A percentile compares a stretch with the other conserved stretches of the same genome.
These are phyloP conservation scores for Pseudomyrmex pallidus DNA, from an alignment of 1,140 invertebrate genomes.

Conservation along the genomic window DNA sequence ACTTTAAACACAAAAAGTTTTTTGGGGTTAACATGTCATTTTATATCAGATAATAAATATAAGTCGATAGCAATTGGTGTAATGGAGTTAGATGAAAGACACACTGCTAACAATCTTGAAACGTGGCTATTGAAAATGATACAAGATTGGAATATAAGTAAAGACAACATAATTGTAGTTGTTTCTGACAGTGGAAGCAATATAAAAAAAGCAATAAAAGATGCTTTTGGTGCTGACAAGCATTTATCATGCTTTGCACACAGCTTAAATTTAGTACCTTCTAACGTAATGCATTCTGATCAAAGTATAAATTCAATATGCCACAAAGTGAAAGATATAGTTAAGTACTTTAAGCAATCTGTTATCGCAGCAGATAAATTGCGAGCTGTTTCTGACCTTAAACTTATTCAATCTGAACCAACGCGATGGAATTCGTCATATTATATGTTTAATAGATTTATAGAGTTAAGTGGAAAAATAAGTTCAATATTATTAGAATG, in stretches of 20 bases:
- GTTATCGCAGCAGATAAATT: slow-evolving; percentile 22
- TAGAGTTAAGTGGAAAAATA: slow-evolving; percentile 4
- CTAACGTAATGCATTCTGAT: background rate
- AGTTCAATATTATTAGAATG: background rate
- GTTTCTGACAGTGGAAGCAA: background rate
- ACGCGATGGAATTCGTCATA: slow-evolving; percentile 14
- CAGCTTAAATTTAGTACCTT: background rate
- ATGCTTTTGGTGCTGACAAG: slow-evolving; percentile 8
- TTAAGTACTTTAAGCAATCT: slow-evolving; percentile 16
- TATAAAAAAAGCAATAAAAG: background rate
- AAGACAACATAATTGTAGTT: background rate
- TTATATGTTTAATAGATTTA: background rate
- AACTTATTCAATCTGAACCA: slow-evolving; percentile 18
- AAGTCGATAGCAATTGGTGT: slow-evolving; percentile 14
- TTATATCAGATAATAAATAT: background rate
- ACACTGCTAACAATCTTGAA: slow-evolving; percentile 23
- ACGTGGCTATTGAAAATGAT: slow-evolving; percentile 16
- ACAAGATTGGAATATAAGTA: background rate
- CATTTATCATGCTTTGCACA: background rate
- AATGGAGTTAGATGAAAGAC: background rate
- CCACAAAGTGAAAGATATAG: background rate
- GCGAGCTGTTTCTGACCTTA: background rate
- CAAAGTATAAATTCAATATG: background rate
- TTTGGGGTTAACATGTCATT: slow-evolving; percentile 11
- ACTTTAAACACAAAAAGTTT: slow-evolving; percentile 17